Conservation (phyloP, 1,140 invertebrate species). For the Laodelphax striatellus region DNA sequence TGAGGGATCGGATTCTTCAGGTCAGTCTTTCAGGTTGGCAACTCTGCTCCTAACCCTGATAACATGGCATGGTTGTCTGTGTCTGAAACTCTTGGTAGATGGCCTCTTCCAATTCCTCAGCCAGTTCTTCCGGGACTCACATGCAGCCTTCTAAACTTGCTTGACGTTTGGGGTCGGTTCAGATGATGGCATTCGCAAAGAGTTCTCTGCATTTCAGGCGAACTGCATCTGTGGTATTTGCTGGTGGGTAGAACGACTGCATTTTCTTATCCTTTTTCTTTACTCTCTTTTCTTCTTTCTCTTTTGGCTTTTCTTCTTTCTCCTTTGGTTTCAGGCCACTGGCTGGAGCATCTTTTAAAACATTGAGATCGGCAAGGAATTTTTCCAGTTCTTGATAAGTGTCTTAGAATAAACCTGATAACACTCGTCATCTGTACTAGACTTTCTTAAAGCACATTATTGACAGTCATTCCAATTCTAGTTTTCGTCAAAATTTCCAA, state of each 20-base stretch:
- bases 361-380: constrained; percentile 46
- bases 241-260: constrained; percentile 46
- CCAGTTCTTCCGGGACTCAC: constrained; percentile 66
- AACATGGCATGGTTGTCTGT: constrained; percentile 94
- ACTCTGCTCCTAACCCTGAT: constrained; percentile 90
- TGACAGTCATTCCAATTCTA: constrained; percentile 96
- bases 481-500: constrained; percentile 86
- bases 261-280: constrained; percentile 47
- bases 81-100: constrained; percentile 90
- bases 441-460: constrained; percentile 92
- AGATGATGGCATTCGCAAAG: constrained; percentile 64
- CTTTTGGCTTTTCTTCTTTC: constrained; percentile 36
- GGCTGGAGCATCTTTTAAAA: constrained; percentile 18
- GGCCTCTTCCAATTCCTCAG: constrained; percentile 76
- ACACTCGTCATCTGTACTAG: constrained; percentile 91
- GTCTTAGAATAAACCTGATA: constrained; percentile 83
- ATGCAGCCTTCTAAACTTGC: constrained; percentile 42
- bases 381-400: constrained; percentile 98
- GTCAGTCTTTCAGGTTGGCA: constrained; percentile 89
- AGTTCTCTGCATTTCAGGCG: constrained; percentile 89
- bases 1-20: constrained; percentile 93
- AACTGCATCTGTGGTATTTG: constrained; percentile 73
- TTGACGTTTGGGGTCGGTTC: constrained; percentile 39
- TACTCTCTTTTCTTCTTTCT: constrained; percentile 50
- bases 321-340: constrained; percentile 32